Percentiles rank a stretch among this genome's conserved stretches.
Evolutionary conservation across 2,797 vertebrate genomes (phyloP).

Genomic region (Steatocranus sp.): DNA sequence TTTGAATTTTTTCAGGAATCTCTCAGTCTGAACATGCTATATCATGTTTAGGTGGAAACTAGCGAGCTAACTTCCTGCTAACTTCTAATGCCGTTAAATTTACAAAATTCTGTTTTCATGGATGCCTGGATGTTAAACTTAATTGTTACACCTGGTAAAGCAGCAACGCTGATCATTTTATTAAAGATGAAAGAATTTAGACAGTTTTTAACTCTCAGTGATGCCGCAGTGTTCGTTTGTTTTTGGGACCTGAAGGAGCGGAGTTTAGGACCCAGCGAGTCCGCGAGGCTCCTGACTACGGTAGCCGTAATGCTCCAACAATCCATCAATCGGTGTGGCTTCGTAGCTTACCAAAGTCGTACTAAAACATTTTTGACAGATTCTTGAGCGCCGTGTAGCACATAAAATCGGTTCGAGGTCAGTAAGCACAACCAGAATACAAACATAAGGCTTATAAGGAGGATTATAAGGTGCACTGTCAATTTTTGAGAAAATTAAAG

Average conservation of each 20-base stretch:
- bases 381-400: fast-evolving
- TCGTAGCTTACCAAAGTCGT: not conserved
- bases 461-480: fast-evolving
- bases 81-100: no score
- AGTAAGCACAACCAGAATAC: not conserved
- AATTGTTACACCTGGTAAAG: fast-evolving
- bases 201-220: not conserved
- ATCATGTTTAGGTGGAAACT: no score
- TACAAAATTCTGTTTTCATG: not conserved
- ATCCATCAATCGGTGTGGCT: fast-evolving
- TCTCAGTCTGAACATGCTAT: no score
- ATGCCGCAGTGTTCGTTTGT: fast-evolving
- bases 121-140: fast-evolving
- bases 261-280: fast-evolving
- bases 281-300: fast-evolving
- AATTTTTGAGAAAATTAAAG: fast-evolving
- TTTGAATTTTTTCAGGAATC: fast-evolving
- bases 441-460: not conserved
- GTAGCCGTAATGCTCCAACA: fast-evolving
- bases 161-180: fast-evolving
- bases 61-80: no score
- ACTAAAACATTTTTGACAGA: not conserved
- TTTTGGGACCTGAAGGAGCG: fast-evolving
- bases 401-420: fast-evolving
- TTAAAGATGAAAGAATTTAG: not conserved